Conservation (phyloP, 2,888 invertebrate species). For the Synergus umbraculus region DNA sequence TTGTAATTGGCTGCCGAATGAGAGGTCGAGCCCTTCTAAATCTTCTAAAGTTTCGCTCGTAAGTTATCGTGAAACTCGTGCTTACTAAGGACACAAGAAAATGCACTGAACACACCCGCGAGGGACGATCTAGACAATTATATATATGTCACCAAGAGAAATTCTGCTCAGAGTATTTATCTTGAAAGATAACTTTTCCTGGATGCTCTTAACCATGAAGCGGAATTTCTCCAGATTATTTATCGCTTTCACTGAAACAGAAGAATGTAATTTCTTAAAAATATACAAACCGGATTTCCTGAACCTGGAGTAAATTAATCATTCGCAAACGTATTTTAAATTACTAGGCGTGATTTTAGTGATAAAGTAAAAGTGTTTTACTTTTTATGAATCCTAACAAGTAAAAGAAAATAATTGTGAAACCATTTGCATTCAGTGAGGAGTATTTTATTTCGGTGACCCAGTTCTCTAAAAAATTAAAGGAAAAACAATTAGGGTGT, state of each 20-base stretch:
- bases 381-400: background rate
- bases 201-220: background rate
- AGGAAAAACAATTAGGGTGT: slow-evolving; percentile 19
- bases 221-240: background rate
- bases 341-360: background rate
- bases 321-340: background rate
- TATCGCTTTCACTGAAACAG: background rate
- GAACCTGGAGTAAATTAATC: too few species aligned
- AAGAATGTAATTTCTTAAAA: background rate
- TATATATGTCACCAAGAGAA: background rate
- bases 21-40: slow-evolving; percentile 69
- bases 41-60: slow-evolving; percentile 63
- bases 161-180: background rate
- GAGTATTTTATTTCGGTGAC: background rate
- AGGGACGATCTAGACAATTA: slow-evolving; percentile 18
- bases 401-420: background rate
- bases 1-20: slow-evolving; percentile 73
- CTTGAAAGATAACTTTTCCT: background rate
- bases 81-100: slow-evolving; percentile 17
- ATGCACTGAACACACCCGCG: slow-evolving; percentile 22
- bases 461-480: slow-evolving; percentile 6
- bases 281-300: background rate
- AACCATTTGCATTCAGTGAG: background rate
- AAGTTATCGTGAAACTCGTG: slow-evolving; percentile 16
- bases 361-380: background rate